A percentile compares a stretch with the other conserved stretches of the same genome.
phyloP scores from a whole-genome alignment of 2,797 vertebrate species.

The Eupleurogrammus muticus region DNA sequence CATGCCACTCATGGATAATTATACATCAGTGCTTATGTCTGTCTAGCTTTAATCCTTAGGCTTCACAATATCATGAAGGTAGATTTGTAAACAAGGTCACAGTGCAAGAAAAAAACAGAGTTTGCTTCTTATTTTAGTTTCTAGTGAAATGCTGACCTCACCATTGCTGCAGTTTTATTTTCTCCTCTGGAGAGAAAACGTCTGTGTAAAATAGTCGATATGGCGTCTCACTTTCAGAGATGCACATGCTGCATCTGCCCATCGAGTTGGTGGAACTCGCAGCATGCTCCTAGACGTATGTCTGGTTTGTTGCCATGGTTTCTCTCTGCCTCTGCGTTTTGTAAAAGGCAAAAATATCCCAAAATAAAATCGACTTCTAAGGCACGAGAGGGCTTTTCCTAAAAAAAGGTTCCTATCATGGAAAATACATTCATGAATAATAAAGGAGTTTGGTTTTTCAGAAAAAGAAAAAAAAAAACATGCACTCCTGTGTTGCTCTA shows the following conservation, averaged over 20 bases:
- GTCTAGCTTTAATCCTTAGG: slow-evolving; percentile 30
- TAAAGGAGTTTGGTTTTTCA: slow-evolving; percentile 37
- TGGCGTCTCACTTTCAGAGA: slow-evolving; percentile 33
- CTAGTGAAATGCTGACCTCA: slow-evolving; percentile 18
- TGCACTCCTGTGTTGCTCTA: slow-evolving; percentile 14
- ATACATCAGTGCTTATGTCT: slow-evolving; percentile 22
- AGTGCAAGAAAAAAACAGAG: slow-evolving; percentile 9
- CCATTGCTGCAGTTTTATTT: slow-evolving; percentile 9
- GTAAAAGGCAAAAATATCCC: slow-evolving; percentile 7
- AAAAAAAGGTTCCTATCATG: slow-evolving; percentile 16
- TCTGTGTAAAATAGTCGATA: slow-evolving; percentile 3
- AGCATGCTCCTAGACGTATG: slow-evolving; percentile 29
- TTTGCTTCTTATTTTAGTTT: slow-evolving; percentile 23
- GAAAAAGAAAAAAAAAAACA: slow-evolving; percentile 6
- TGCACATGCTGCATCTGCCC: slow-evolving; percentile 51
- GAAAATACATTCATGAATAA: slow-evolving; percentile 60
- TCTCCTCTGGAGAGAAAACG: neutral
- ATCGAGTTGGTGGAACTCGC: slow-evolving; percentile 58
- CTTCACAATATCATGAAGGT: slow-evolving; percentile 28
- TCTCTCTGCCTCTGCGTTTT: slow-evolving; percentile 44
- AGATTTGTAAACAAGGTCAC: slow-evolving; percentile 33
- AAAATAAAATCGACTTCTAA: slow-evolving; percentile 48
- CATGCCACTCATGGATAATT: slow-evolving; percentile 12
- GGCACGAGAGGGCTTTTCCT: slow-evolving; percentile 24
- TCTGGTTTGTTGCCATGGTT: slow-evolving; percentile 70